Percentiles rank a stretch among this genome's conserved stretches.
Conservation (phyloP, 2,888 invertebrate genomes). For the Amphipoea lucens region DNA sequence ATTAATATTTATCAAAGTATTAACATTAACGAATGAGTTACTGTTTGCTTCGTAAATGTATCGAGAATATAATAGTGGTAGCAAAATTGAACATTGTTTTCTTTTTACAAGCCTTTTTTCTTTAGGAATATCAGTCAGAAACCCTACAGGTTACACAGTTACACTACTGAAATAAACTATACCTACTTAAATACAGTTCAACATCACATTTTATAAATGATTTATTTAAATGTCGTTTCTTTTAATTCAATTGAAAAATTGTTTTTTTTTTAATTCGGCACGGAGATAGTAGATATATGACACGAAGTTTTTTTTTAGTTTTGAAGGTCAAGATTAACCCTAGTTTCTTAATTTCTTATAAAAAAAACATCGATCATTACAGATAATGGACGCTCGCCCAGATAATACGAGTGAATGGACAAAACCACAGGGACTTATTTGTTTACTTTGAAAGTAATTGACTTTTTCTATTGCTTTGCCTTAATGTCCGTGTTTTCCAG, state of each 20-base stretch:
- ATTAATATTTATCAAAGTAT: slow-evolving; percentile 33
- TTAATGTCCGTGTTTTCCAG: not conserved
- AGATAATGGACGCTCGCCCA: not conserved
- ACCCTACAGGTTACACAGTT: not conserved
- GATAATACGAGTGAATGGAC: slow-evolving; percentile 9
- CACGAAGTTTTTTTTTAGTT: not conserved
- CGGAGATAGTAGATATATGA: not conserved
- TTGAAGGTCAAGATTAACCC: not conserved
- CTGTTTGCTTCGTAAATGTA: slow-evolving; percentile 25
- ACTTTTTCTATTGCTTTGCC: not conserved
- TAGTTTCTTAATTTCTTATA: not conserved
- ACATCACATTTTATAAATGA: not conserved
- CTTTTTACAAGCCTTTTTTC: not conserved
- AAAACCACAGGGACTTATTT: slow-evolving; percentile 12
- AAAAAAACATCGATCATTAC: not conserved
- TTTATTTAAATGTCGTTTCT: not conserved
- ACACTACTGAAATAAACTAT: not conserved
- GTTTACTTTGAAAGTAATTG: slow-evolving; percentile 1
- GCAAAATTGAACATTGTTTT: slow-evolving; percentile 28
- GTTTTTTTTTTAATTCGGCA: not conserved
- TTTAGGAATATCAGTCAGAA: not conserved
- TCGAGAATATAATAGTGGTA: slow-evolving; percentile 36
- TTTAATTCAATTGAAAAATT: not conserved
- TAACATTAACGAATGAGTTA: slow-evolving; percentile 5
- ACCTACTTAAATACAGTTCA: not conserved